Evolutionary conservation across 2,888 invertebrate genomes (phyloP), one percentile per base, ranked within the genome.

Genomic region (Pteria penguin): DNA sequence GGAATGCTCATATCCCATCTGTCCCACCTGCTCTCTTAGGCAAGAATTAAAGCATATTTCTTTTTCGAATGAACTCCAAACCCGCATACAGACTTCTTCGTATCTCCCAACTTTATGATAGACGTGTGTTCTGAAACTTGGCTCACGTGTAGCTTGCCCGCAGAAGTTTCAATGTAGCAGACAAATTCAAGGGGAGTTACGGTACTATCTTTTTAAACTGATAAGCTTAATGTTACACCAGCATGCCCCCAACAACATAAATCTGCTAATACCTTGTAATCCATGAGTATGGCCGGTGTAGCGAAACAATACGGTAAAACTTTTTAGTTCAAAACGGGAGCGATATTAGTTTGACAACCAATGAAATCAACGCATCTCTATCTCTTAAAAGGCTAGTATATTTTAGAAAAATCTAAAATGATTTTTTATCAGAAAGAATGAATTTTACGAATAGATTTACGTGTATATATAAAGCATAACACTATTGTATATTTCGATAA

Each of bases 1-100:
- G 22, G 26, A 68, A 68, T 67, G 54, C 69, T 29, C 54, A 33
- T 36, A 32, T 54, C 61, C 66, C 76, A 82, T 76, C 81, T 81
- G 83, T 74, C 76, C 77, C 83, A 82, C 83, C 83, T 82, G 83
- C 80, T 70, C 78, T 78, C 81, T 80, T 75, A 61, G 80, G 71
- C 76, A 76, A n/a, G 76, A 68, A 71, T 71, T 60, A 78, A 74
- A 73, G 67, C 71, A 67, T 66, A 57, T 72, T 77, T 70, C 67
- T 67, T 66, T 68, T 66, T 68, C 55, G 55, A 76, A 68, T 58
- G 55, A 70, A 77, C 74, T 65, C 52, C 55, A 72, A 75, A 74
- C 83, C 83, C 81, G 83, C 81, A 83, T 83, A 67, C 65, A 27
- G 27, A 33, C 31, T 72, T 57, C 57, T 24, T 58, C 26, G 57